phyloP scores from a whole-genome alignment of 2,888 invertebrate genomes.

The Poecilobothrus nobilitatus region DNA sequence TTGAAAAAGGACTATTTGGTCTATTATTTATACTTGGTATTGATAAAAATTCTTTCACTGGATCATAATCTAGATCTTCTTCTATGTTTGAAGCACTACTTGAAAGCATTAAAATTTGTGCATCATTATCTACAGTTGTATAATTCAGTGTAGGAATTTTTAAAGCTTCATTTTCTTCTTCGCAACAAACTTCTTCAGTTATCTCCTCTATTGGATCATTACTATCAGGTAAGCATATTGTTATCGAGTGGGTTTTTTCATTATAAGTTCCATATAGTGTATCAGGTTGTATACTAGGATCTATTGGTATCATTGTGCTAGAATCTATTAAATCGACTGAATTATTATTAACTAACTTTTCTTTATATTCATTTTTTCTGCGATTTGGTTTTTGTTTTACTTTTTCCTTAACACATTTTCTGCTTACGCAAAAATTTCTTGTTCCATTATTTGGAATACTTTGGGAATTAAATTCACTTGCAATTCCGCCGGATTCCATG shows the following conservation, averaged over 20 bases:
- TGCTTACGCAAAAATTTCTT: conserved; percentile 45
- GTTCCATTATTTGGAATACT: conserved; percentile 30
- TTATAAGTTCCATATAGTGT: conserved; percentile 65
- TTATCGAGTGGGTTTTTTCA: conserved; percentile 63
- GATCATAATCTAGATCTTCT: conserved; percentile 33
- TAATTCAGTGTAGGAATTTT: neutral
- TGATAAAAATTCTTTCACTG: conserved; percentile 34
- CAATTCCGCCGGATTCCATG: conserved; percentile 65
- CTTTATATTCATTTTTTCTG: conserved; percentile 40
- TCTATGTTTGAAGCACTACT: conserved; percentile 32
- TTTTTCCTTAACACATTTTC: conserved; percentile 20
- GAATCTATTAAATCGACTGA: conserved; percentile 18
- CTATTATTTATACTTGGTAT: conserved; percentile 8
- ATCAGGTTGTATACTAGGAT: conserved; percentile 40
- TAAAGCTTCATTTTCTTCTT: conserved; percentile 30
- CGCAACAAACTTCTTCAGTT: conserved; percentile 42
- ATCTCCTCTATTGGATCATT: conserved; percentile 46
- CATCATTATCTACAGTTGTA: neutral
- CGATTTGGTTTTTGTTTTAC: conserved; percentile 16
- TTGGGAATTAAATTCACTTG: conserved; percentile 17
- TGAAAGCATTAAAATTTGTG: conserved; percentile 28
- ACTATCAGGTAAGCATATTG: conserved; percentile 58
- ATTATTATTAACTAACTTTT: conserved; percentile 24
- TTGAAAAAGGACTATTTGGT: conserved; percentile 34
- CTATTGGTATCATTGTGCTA: conserved; percentile 21